Base-by-base conservation (phyloP, 2,797 vertebrate species). In the Macroramphosus scolopax region DNA sequence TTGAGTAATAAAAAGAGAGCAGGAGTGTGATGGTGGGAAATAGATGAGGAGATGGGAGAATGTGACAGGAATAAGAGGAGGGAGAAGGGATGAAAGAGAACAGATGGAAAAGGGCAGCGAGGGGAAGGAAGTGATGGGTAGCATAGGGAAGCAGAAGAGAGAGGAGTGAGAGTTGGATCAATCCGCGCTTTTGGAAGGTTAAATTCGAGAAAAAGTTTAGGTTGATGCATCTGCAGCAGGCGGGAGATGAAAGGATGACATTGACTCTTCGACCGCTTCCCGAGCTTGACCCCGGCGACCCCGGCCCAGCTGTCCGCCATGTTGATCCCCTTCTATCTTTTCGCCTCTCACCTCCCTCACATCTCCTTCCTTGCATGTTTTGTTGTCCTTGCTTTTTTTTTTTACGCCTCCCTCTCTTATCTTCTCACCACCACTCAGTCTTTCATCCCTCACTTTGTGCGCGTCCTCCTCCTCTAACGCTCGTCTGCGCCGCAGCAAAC, bases 191-290 rank as follows among this genome's bases (percentile, higher is more conserved):
- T 64, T 49, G 60, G 71, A 83, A 85, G 82, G 83, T 80, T 75
- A 74, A 47, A 70, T 67, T 30, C 52, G 49, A 67, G 71, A 36
- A 58, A 76, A 76, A 18, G 76, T 85, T 80, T 53, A 42, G 54
- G 29, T 48, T 54, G 46, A 58, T 65, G 67, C 41, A 35, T 72
- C 61, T 69, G 77, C 38, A 51, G 42, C 65, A 17, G 67, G 42
- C 10, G 34, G n/a, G n/a, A 78, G 73, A 78, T 81, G 69, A 85
- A 81, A 86, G 75, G 63, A 72, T 63, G 81, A 77, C 80, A 51
- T 81, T 82, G 81, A 68, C 65, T 42, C 30, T 56, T 22, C 20
- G 3, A 22, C 20, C 20, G 20, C 20, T 6, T 22, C 20, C 20
- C n/a, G n/a, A n/a, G n/a, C 6, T 22, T 26, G 38, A 63, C 61